Conservation (phyloP, 2,113 vertebrate species). For the Fulmarus glacialis region DNA sequence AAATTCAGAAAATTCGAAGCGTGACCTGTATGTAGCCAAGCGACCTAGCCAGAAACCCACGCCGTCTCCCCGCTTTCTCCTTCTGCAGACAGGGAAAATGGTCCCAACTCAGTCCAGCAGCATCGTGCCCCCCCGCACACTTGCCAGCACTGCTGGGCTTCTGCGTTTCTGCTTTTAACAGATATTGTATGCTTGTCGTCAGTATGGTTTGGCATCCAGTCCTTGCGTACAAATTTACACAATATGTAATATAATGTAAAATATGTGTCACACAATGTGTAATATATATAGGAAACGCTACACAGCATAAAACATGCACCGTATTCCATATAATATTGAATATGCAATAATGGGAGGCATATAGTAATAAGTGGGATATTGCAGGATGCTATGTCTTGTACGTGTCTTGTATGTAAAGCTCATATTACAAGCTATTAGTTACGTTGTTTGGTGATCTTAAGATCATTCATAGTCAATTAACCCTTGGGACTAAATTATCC, state of each 20-base stretch:
- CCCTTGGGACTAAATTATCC: constrained; percentile 59
- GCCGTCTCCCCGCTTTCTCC: fast-evolving
- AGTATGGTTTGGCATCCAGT: not conserved
- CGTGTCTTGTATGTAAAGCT: not conserved
- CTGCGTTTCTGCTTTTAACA: not conserved
- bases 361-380: not conserved
- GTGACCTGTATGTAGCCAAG: not conserved
- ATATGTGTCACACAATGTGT: not conserved
- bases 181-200: not conserved
- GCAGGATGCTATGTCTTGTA: not conserved
- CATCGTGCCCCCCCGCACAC: not conserved
- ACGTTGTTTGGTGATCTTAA: constrained; percentile 15
- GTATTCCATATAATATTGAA: not conserved
- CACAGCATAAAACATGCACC: fast-evolving
- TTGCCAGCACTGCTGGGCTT: not conserved
- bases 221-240: not conserved
- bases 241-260: not conserved
- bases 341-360: not conserved
- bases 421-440: not conserved
- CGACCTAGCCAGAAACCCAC: not conserved
- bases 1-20: not conserved
- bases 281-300: not conserved
- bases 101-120: not conserved
- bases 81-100: not conserved
- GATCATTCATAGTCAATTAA: constrained; percentile 60